Conservation (phyloP, 2,888 invertebrate genomes). For the Xylocampa areola region DNA sequence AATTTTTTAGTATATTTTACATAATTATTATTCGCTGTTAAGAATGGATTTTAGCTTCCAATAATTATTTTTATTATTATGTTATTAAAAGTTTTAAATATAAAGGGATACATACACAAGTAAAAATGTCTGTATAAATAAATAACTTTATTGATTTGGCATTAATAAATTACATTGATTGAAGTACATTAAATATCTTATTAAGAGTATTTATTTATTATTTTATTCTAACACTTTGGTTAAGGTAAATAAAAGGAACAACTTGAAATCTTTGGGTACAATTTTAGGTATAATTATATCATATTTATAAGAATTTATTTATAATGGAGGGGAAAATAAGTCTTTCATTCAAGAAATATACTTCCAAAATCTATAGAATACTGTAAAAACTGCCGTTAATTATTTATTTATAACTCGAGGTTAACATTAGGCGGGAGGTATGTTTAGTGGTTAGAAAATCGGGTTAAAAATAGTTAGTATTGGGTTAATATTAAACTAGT, state of each 20-base stretch:
- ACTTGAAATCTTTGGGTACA: slow-evolving; percentile 22
- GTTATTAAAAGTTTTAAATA: slow-evolving; percentile 31
- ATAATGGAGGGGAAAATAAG: background rate
- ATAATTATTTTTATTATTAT: slow-evolving; percentile 44
- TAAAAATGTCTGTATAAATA: slow-evolving; percentile 65
- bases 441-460: slow-evolving; percentile 33
- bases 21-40: slow-evolving; percentile 35
- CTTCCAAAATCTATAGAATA: slow-evolving; percentile 18
- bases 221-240: slow-evolving; percentile 52
- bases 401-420: slow-evolving; percentile 25
- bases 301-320: slow-evolving; percentile 4
- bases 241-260: slow-evolving; percentile 23
- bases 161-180: slow-evolving; percentile 72
- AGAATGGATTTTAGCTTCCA: slow-evolving; percentile 32
- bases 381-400: slow-evolving; percentile 13
- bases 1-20: slow-evolving; percentile 38
- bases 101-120: slow-evolving; percentile 20
- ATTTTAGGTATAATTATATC: too few species aligned
- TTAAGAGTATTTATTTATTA: slow-evolving; percentile 61
- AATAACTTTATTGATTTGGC: slow-evolving; percentile 78
- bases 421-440: slow-evolving; percentile 54
- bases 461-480: slow-evolving; percentile 30
- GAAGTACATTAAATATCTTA: slow-evolving; percentile 74
- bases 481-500: slow-evolving; percentile 45
- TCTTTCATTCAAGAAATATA: slow-evolving; percentile 1